Evolutionary conservation across 2,113 vertebrate species (phyloP).

Genomic region (Paraplagusia blochii): DNA sequence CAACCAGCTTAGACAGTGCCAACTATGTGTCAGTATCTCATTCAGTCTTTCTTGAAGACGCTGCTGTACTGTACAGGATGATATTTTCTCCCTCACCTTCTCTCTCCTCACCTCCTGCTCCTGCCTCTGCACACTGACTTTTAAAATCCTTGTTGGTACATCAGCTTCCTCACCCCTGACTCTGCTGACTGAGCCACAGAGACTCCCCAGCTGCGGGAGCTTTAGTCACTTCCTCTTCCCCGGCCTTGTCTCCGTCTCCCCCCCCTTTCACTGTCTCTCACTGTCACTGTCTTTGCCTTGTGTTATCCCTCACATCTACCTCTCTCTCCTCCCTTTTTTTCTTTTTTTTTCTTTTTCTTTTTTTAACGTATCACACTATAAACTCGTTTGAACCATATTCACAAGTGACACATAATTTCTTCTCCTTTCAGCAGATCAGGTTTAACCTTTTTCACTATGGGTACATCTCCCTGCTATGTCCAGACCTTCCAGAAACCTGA

Average conservation of each 20-base stretch:
- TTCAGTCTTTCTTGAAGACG: too few relatives aligned
- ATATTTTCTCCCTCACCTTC: conserved; percentile 4
- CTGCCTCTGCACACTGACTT: conserved; percentile 39
- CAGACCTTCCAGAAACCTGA: too few relatives aligned
- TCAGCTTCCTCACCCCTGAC: conserved; percentile 53
- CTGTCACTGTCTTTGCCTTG: neutral
- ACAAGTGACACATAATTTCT: too few relatives aligned
- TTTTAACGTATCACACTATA: too few relatives aligned
- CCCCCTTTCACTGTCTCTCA: conserved; percentile 18
- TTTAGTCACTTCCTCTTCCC: conserved; percentile 6
- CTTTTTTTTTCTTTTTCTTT: neutral
- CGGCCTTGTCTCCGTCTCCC: neutral
- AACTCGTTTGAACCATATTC: too few relatives aligned
- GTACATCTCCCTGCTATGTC: too few relatives aligned
- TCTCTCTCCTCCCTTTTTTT: conserved; percentile 3
- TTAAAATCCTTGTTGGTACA: conserved; percentile 58
- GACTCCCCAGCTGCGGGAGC: conserved; percentile 34
- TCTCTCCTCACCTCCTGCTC: conserved; percentile 2
- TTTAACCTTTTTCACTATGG: too few relatives aligned
- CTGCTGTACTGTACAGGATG: neutral
- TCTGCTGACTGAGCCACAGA: conserved; percentile 44
- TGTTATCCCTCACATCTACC: too few relatives aligned
- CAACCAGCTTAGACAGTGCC: too few relatives aligned
- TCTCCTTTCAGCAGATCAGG: too few relatives aligned
- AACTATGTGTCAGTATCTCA: too few relatives aligned